Evolutionary conservation across 2,888 invertebrate genomes (phyloP), one percentile per base, ranked within the genome.

Genomic region (Drosophila recens): DNA sequence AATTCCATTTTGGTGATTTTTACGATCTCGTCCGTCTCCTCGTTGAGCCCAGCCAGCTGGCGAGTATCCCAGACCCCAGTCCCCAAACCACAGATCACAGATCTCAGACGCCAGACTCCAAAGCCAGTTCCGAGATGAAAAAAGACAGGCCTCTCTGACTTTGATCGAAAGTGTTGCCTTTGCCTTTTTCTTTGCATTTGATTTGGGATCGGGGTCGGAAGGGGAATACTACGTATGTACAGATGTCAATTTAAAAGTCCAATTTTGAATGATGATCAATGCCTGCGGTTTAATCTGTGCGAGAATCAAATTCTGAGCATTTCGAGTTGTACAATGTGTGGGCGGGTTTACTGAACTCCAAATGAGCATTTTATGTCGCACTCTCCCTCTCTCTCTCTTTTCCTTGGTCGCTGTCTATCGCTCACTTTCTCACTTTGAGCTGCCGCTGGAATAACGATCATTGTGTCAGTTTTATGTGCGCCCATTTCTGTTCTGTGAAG

Each of bases 101-200:
- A 64, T 15, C 11, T 40, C 34, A 45, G 68, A 57, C 58, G 33
- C 42, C 52, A 61, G 52, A 42, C 23, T 38, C 59, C 65, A 54
- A 23, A 42, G 61, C 17, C 65, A 30, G 20, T 57, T 34, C 51
- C 53, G 10, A 46, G 17, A 13, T 13, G 17, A 30, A 34, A 20
- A 17, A 11, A 17, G 66, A 66, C 64, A 63, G 57, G 27, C 49
- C 42, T 46, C 54, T 57, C 45, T 77, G 87, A 77, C 66, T 86
- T 83, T 78, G 84, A 87, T 83, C 59, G 75, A 87, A 83, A 78
- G 81, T 85, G 69, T 81, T 66, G 66, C 52, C 30, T 4, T 56
- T 48, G 34, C 34, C 11, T 42, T 45, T 40, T 3, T 4, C 3
- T 23, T 23, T 40, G 23, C 23, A 4, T 3, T 23, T 23, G 49